A percentile compares a stretch with the other conserved stretches of the same genome.
Evolutionary conservation across 2,113 vertebrate species (phyloP).

Genomic region (Psilopogon haemacephalus): DNA sequence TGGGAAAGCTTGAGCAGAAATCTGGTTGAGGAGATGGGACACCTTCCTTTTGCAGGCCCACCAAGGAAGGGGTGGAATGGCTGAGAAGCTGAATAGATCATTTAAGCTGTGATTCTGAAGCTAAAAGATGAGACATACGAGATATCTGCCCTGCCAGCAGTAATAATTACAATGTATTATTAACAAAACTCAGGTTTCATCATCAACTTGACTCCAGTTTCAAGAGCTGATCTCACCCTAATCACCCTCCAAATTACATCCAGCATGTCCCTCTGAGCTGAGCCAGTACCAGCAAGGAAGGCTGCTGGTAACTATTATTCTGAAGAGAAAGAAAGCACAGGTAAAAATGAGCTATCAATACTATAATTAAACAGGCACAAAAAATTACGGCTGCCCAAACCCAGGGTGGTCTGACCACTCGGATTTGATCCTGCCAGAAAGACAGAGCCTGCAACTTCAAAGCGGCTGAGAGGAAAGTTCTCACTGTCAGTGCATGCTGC

Average conservation of each 20-base stretch:
- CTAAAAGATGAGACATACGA: slow-evolving; percentile 38
- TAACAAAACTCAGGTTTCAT: slow-evolving; percentile 64
- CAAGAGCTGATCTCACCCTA: slow-evolving; percentile 25
- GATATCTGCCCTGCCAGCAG: neutral
- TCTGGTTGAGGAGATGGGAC: neutral
- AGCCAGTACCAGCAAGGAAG: slow-evolving; percentile 24
- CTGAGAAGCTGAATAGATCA: neutral
- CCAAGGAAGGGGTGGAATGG: neutral
- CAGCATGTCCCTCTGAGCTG: neutral
- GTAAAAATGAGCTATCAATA: slow-evolving; percentile 9
- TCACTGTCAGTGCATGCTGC: neutral
- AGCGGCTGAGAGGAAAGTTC: neutral
- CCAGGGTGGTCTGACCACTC: neutral
- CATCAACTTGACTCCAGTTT: slow-evolving; percentile 34
- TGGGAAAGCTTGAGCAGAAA: neutral
- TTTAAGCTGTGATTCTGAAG: neutral
- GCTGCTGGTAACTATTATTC: neutral
- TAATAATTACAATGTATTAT: slow-evolving; percentile 50
- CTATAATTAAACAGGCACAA: neutral
- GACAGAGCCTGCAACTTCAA: neutral
- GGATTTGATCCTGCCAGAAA: neutral
- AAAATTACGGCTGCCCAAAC: neutral
- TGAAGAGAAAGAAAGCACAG: neutral
- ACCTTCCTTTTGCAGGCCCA: neutral
- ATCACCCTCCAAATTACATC: slow-evolving; percentile 14